These are phyloP conservation scores for Distichodus sexfasciatus DNA, from an alignment of 2,797 vertebrate species.

Conservation along the genomic window DNA sequence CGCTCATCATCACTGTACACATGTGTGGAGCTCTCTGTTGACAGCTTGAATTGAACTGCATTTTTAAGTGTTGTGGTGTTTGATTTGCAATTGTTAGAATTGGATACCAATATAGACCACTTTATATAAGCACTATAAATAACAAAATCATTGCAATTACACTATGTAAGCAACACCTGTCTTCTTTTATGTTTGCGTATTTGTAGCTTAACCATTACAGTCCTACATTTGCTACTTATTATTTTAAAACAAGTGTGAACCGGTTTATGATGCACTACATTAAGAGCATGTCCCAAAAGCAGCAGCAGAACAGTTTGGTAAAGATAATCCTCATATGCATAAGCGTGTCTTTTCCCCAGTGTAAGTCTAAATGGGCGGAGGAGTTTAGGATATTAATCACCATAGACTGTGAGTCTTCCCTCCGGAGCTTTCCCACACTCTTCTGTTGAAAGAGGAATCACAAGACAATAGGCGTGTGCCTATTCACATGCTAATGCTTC, in stretches of 20 bases:
- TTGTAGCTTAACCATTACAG: too few species aligned
- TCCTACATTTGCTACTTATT: background rate
- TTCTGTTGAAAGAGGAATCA: background rate
- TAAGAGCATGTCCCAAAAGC: constrained; percentile 21
- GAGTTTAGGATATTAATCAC: constrained; percentile 19
- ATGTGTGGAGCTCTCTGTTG: constrained; percentile 31
- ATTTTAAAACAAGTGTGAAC: background rate
- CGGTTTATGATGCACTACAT: constrained; percentile 38
- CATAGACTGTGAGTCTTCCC: constrained; percentile 8
- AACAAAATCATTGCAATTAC: too few species aligned
- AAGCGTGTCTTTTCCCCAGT: constrained; percentile 36
- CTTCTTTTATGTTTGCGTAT: too few species aligned
- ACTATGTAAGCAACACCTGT: too few species aligned
- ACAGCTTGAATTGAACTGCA: constrained; percentile 51
- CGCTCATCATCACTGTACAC: constrained; percentile 34
- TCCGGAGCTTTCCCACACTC: constrained; percentile 35
- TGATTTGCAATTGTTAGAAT: too few species aligned
- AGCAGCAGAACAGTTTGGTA: background rate
- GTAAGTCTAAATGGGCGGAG: constrained; percentile 44
- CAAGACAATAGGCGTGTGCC: constrained; percentile 32
- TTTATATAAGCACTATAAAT: background rate
- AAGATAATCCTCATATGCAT: background rate
- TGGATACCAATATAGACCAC: constrained; percentile 46
- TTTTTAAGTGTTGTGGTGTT: too few species aligned
- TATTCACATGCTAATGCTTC: constrained; percentile 16